Evolutionary conservation across 2,113 vertebrate genomes (phyloP), one percentile per base, ranked within the genome.

Genomic region (Rhabdornis inornatus): DNA sequence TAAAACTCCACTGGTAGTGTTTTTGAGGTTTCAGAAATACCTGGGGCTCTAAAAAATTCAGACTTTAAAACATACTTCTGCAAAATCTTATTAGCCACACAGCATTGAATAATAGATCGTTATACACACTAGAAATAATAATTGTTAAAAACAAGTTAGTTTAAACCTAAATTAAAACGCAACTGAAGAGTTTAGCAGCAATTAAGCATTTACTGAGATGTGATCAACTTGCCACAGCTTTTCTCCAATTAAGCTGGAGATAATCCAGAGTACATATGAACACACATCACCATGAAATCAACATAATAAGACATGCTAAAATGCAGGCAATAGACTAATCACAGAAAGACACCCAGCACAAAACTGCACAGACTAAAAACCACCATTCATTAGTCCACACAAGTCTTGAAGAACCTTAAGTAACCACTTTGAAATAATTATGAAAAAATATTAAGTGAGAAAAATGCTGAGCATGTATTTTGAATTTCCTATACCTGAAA

Each of bases 11-110:
- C 94, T 69, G 92, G 95, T 86, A 89, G 89, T 50, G 89, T 77
- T 95, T 96, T 92, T 94, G 23, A 96, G 95, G 90, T 92, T 97
- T 97, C 89, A 93, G 88, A 94, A 97, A 96, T 96, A 98, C 97
- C 95, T 95, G 91, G 96, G 97, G 97, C 97, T 97, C 96, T 97
- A 97, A 97, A 97, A 97, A 98, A 96, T 92, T 90, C 60, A 89
- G 91, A 93, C 91, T 97, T 94, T 96, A 96, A 97, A 97, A 95
- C 84, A 94, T 14, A 79, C 75, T 95, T 96, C 91, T 59, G 39
- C 77, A 95, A 95, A 92, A 80, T 49, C 71, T 94, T 91, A 92
- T 27, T 47, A 75, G 27, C 39, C 65, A 64, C 75, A 61, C 63
- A 80, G 66, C 10, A 89, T 4, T 61, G 49, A 92, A 91, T 87